Base-by-base conservation (phyloP, 2,888 invertebrate genomes). In the Resseliella maxima region DNA sequence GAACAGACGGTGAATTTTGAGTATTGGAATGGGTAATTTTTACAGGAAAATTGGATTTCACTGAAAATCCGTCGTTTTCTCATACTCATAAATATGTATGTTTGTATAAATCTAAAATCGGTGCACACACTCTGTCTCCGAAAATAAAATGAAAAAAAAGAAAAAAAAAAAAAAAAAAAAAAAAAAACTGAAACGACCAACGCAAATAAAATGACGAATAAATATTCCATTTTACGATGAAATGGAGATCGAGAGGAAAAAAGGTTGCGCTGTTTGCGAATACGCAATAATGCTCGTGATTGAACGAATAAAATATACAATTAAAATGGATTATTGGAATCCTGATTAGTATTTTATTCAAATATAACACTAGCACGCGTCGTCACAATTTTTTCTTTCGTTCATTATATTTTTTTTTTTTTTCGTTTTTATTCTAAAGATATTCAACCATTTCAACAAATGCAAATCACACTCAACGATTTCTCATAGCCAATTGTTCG, bases 321-420 rank as follows among this genome's bases (percentile, higher is more conserved):
- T 83, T 83, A 83, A 83, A 83, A n/a, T 83, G 83, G 83, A 83
- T 83, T 83, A 83, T 83, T 83, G 83, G 83, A 31, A 83, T 83
- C 38, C 38, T 38, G 83, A 83, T 83, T 83, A n/a, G 83, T 38
- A 38, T 83, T 38, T 83, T 83, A 38, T 83, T 83, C 83, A 83
- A 81, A 81, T 81, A 36, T 36, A 81, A 35, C 15, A 36, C 27
- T 12, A 31, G 64, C 31, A 81, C 81, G 81, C 35, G 36, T 36
- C 36, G 10, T 41, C 41, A 41, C 41, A 6, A 8, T 18, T 6
- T 50, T 2, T 50, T 50, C 21, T 2, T 2, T 50, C 50, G 59
- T 24, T 5, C 12, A 27, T 50, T 50, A 18, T 50, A 12, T 50
- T 10, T 50, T 2, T 18, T 18, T 50, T 10, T 50, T 10, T 18